These are phyloP conservation scores for Neoitamus cyanurus DNA, from an alignment of 2,888 invertebrate genomes.

Conservation along the genomic window DNA sequence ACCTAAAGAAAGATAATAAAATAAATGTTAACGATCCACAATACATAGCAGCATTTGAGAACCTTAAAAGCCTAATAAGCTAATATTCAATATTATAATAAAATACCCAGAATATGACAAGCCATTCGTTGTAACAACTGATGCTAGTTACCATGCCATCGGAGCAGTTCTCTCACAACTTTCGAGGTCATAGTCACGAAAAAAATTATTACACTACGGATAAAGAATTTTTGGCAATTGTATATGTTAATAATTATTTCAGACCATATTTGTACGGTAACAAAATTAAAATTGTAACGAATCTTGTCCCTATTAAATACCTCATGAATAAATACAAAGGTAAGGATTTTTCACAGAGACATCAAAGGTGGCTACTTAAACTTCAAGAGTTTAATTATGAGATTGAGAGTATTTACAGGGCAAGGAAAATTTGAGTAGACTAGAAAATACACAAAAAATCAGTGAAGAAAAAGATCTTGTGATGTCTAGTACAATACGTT, in stretches of 20 bases:
- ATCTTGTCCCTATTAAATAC: conserved; percentile 50
- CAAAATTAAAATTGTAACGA: conserved; percentile 50
- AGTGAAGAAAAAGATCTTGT: too few relatives aligned
- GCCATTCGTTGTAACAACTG: conserved; percentile 49
- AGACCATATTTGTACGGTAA: conserved; percentile 49
- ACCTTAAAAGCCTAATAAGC: conserved; percentile 46
- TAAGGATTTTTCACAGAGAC: conserved; percentile 46
- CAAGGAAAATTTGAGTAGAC: too few relatives aligned
- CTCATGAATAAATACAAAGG: conserved; percentile 50
- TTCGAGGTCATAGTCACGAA: conserved; percentile 19
- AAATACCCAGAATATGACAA: conserved; percentile 51
- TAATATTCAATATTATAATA: conserved; percentile 49
- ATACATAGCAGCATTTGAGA: conserved; percentile 51
- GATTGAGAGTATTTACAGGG: too few relatives aligned
- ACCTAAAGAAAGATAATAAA: conserved; percentile 49
- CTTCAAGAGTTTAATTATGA: too few relatives aligned
- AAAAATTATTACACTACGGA: conserved; percentile 27
- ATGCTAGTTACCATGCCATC: conserved; percentile 49
- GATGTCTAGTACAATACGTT: too few relatives aligned
- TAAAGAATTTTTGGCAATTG: too few relatives aligned
- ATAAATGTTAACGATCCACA: conserved; percentile 49
- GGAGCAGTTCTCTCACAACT: conserved; percentile 49
- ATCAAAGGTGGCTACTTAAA: conserved; percentile 48
- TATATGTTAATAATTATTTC: too few relatives aligned
- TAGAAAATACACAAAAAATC: too few relatives aligned